Evolutionary conservation across 1,140 invertebrate species (phyloP), one percentile per base, ranked within the genome.

Genomic region (Gryon sp.): DNA sequence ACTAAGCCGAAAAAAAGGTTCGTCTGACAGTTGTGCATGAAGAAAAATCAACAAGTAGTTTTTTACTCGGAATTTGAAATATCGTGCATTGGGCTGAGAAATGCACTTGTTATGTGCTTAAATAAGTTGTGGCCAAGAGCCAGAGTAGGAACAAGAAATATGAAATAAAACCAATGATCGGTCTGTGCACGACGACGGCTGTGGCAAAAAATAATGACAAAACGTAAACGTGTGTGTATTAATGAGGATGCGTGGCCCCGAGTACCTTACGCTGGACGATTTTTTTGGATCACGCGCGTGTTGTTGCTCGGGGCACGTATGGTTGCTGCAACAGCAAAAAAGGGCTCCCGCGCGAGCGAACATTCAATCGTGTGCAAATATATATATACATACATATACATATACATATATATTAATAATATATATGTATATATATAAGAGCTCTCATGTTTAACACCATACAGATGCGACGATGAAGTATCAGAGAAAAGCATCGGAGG

Each of bases 121-220:
- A 53, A 53, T 45, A n/a, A n/a, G n/a, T 53, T 34, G 36, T 4
- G 22, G 6, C n/a, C 7, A 53, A 53, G 53, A 53, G n/a, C n/a
- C n/a, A n/a, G n/a, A n/a, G n/a, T n/a, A n/a, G n/a, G n/a, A n/a
- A n/a, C n/a, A n/a, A n/a, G n/a, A n/a, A n/a, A n/a, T n/a, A n/a
- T n/a, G n/a, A n/a, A n/a, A n/a, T n/a, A n/a, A n/a, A n/a, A n/a
- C n/a, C n/a, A n/a, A n/a, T n/a, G n/a, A n/a, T n/a, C n/a, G n/a
- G n/a, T n/a, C n/a, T n/a, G n/a, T n/a, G n/a, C n/a, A n/a, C n/a
- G n/a, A n/a, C n/a, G n/a, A n/a, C n/a, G n/a, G n/a, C n/a, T n/a
- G n/a, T n/a, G 32, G 7, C 43, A 70, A 70, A 60, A 70, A 70
- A 41, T 43, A 36, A 52, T 20, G 55, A 70, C 34, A 45, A 53